Base-by-base conservation (phyloP, 2,797 vertebrate species). In the Ibycter americanus region DNA sequence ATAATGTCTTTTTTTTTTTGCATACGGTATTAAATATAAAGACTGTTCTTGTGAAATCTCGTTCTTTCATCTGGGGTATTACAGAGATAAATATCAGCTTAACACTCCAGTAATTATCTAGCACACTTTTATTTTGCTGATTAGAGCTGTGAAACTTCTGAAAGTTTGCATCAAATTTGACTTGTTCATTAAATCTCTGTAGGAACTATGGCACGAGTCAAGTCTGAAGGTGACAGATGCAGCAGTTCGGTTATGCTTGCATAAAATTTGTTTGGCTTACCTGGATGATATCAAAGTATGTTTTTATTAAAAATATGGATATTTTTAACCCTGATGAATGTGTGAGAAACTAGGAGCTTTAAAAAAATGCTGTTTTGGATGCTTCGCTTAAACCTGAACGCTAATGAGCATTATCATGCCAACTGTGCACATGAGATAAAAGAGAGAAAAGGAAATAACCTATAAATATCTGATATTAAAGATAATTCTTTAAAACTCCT, bases 391-490 rank as follows among this genome's bases (percentile, higher is more conserved):
- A 94, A 90, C 77, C 66, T 79, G 62, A 87, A 36, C 85, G 9
- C 91, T 96, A 95, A 92, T 92, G 87, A 94, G 87, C 72, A 0
- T 83, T 91, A 74, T 68, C 15, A 20, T 85, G 72, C 90, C 93
- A 92, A 81, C 89, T 76, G 79, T 66, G 51, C 65, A 76, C 61
- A 47, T 22, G 47, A 89, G 95, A 90, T 89, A 81, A 93, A 93
- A 96, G 90, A 76, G 32, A 56, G 67, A 44, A 83, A 94, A 95
- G 59, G 85, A 95, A 93, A 92, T 87, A 96, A 78, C 49, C 87
- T 96, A 94, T 96, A 95, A 97, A 97, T 97, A 94, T 83, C 94
- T 46, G 76, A n/a, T n/a, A n/a, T n/a, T n/a, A n/a, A n/a, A 65
- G 87, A 87, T 96, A 87, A 92, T 92, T 92, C 62, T 73, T 95